phyloP scores from a whole-genome alignment of 2,797 vertebrate species.

The Limnodromus scolopaceus region DNA sequence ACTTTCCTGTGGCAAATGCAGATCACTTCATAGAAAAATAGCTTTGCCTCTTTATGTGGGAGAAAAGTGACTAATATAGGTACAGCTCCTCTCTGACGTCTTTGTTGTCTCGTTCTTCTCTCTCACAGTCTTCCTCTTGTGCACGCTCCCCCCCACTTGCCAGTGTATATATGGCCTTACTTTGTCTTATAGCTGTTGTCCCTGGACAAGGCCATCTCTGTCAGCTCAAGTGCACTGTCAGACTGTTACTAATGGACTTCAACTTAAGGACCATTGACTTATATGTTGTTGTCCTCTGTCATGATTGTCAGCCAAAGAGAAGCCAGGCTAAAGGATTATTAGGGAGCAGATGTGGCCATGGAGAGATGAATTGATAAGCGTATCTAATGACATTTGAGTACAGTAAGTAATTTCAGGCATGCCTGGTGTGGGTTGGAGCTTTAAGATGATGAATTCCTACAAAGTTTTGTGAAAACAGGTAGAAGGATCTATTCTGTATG shows the following conservation, averaged over 20 bases:
- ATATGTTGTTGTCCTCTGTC: not conserved
- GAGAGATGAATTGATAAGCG: not conserved
- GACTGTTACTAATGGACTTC: not conserved
- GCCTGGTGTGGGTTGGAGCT: not conserved
- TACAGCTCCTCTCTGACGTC: not conserved
- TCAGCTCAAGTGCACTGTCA: not conserved
- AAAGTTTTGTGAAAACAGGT: not conserved
- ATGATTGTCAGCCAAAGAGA: not conserved
- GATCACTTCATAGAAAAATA: not conserved
- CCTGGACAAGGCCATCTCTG: not conserved
- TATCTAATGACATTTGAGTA: not conserved
- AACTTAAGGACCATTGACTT: not conserved
- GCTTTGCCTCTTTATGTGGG: not conserved
- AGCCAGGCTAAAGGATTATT: not conserved
- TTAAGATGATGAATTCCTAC: not conserved
- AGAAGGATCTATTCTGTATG: not conserved
- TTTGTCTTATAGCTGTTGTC: not conserved
- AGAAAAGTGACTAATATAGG: accelerated
- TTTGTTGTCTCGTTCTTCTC: not conserved
- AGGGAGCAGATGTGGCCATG: not conserved
- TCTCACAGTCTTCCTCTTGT: not conserved
- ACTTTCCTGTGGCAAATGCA: not conserved
- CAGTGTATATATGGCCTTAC: accelerated
- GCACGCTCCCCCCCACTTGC: accelerated
- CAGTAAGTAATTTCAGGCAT: not conserved